Conservation (phyloP, 1,140 invertebrate genomes). For the Platorchestia sp. region DNA sequence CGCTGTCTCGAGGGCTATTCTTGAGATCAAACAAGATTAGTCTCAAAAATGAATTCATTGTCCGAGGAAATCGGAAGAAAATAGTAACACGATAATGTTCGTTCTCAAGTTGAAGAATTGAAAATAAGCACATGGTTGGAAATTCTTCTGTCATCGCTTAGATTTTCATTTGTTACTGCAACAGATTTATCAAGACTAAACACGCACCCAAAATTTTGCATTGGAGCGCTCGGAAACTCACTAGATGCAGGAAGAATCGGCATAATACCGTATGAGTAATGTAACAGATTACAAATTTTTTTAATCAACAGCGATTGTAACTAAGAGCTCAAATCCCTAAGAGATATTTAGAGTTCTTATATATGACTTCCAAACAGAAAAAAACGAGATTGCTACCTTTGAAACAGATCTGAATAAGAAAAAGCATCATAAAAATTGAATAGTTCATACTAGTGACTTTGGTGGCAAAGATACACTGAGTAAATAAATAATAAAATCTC, state of each 20-base stretch:
- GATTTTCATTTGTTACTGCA: neutral
- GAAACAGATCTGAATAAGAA: no score
- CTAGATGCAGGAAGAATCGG: neutral
- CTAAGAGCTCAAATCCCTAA: no score
- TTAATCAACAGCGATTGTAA: no score
- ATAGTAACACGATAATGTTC: neutral
- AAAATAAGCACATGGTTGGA: neutral
- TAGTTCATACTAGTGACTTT: no score
- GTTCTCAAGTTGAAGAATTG: neutral
- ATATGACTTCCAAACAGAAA: no score
- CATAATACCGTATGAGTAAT: no score
- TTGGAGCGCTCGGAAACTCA: neutral
- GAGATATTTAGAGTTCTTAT: no score
- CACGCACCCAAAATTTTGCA: neutral
- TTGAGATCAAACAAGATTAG: neutral
- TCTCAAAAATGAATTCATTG: neutral
- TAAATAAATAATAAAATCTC: no score
- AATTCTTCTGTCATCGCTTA: neutral
- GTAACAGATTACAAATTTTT: no score
- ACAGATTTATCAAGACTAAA: neutral
- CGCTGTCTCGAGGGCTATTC: neutral
- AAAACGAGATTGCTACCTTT: no score
- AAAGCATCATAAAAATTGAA: no score
- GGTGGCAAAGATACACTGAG: no score
- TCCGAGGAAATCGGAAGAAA: neutral